Base-by-base conservation (phyloP, 2,888 invertebrate species). In the Sphecodes monilicornis region DNA sequence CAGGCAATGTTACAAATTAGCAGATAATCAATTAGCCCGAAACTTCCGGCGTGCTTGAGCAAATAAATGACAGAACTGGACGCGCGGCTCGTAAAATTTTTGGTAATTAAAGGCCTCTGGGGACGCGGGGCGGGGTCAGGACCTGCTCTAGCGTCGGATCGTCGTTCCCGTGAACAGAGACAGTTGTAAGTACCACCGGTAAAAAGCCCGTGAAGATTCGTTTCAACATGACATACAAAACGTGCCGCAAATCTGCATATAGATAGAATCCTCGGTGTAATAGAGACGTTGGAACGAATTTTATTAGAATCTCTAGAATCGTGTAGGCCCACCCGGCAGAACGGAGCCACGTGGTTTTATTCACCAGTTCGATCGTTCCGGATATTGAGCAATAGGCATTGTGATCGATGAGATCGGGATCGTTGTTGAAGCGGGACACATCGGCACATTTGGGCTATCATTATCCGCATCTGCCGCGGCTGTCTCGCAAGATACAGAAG, bases 381-480 rank as follows among this genome's bases (percentile, higher is more conserved):
- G 81, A 60, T 57, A 75, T 80, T 82, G 78, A 77, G 78, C 80
- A 80, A 82, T 76, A 84, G 80, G 87, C 86, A 88, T 89, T 85
- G 79, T 78, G 90, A 91, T 90, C 82, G 78, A 85, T 88, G 91
- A 88, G 91, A 90, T 88, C 88, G 84, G 78, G 86, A 84, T 72
- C 86, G 82, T 89, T 83, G 75, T 78, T 82, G 88, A 86, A 90
- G 81, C 89, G 88, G 92, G 93, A 93, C 92, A 93, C 90, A 92
- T 91, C 89, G 92, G 88, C 90, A 87, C 90, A 91, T 92, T 91
- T 87, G 90, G 91, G 89, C 92, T 94, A 93, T 94, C 91, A 94
- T 94, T 94, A 93, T 92, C 93, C 91, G 88, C 94, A 94, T 94
- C 93, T 94, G 93, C 93, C 91, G 88, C 84, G 86, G 90, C 88